Evolutionary conservation across 1,140 invertebrate species (phyloP).

Genomic region (Cryptotermes secundus): DNA sequence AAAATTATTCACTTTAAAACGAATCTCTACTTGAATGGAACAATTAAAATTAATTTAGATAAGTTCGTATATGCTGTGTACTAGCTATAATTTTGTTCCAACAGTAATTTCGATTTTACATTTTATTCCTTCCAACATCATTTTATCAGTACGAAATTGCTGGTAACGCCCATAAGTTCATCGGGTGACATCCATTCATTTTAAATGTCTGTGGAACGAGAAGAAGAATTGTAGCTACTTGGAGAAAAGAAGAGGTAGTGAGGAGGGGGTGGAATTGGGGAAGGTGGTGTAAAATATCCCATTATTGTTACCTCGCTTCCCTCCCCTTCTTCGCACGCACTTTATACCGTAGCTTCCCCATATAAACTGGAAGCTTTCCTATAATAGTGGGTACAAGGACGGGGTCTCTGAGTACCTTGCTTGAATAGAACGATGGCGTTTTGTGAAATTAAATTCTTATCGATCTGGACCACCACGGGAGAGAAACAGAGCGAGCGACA

Average conservation of each 20-base stretch:
- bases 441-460: slow-evolving; percentile 32
- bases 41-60: too few relatives aligned
- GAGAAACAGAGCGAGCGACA: not conserved
- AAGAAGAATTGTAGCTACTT: not conserved
- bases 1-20: too few relatives aligned
- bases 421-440: slow-evolving; percentile 29
- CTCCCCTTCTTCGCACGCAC: not conserved
- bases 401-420: not conserved
- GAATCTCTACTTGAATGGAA: too few relatives aligned
- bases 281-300: slow-evolving; percentile 12
- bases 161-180: too few relatives aligned
- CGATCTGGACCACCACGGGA: not conserved
- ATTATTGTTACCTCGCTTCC: not conserved
- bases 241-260: not conserved
- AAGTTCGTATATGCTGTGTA: too few relatives aligned
- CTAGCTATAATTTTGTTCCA: too few relatives aligned
- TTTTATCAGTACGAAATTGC: too few relatives aligned
- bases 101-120: too few relatives aligned
- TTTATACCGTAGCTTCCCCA: not conserved
- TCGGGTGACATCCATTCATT: not conserved
- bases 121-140: too few relatives aligned
- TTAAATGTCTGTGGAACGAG: not conserved
- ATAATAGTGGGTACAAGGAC: slow-evolving; percentile 15
- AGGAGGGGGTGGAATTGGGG: not conserved
- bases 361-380: slow-evolving; percentile 6